These are phyloP conservation scores for Furcula furcula DNA, from an alignment of 2,888 invertebrate genomes.

Conservation along the genomic window DNA sequence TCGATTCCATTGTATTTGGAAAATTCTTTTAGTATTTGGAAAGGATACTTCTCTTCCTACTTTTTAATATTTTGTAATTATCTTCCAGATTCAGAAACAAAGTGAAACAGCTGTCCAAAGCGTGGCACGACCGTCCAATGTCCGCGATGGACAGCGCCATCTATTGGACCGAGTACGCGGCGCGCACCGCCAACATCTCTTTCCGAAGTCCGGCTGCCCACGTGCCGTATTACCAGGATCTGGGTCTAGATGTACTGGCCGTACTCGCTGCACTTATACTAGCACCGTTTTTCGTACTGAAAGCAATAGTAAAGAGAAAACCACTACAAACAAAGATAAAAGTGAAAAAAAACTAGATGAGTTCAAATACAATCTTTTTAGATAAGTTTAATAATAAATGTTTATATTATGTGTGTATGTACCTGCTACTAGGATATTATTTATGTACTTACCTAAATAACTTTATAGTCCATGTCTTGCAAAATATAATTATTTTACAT, in stretches of 20 bases:
- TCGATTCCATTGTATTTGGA: too few relatives aligned
- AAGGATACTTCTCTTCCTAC: too few relatives aligned
- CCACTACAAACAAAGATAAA: constrained; percentile 6
- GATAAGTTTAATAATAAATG: background rate
- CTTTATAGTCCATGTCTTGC: too few relatives aligned
- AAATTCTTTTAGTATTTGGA: too few relatives aligned
- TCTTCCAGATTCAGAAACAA: constrained; percentile 55
- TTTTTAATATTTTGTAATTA: too few relatives aligned
- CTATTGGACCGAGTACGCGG: constrained; percentile 84
- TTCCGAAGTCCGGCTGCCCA: constrained; percentile 68
- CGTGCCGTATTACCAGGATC: constrained; percentile 74
- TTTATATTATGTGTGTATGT: too few relatives aligned
- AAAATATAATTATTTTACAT: too few relatives aligned
- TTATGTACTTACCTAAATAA: too few relatives aligned
- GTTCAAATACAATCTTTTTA: background rate
- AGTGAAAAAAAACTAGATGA: constrained; percentile 14
- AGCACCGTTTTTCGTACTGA: background rate
- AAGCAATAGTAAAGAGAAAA: constrained; percentile 4
- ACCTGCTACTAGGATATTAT: too few relatives aligned
- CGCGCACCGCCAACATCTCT: constrained; percentile 63
- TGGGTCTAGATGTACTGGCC: constrained; percentile 55
- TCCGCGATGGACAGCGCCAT: constrained; percentile 82
- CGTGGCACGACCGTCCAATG: constrained; percentile 81
- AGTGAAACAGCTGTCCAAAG: constrained; percentile 71
- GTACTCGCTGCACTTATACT: constrained; percentile 14